Evolutionary conservation across 2,113 vertebrate genomes (phyloP).

Genomic region (Leptobrachium leishanense): DNA sequence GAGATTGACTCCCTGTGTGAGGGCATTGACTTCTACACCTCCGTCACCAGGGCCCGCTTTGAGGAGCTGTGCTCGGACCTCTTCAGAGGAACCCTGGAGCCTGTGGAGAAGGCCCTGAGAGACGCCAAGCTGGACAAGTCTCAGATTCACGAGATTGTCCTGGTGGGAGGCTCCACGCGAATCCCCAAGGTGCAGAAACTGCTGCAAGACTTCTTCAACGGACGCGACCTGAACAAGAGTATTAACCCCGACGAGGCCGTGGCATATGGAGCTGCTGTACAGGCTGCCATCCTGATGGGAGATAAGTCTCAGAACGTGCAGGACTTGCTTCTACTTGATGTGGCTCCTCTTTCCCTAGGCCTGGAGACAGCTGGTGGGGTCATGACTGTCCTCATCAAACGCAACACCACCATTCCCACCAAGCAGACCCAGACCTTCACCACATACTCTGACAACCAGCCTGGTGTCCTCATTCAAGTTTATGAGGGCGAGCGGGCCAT

Average conservation of each 20-base stretch:
- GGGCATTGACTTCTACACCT: constrained; percentile 76
- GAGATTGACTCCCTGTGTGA: constrained; percentile 57
- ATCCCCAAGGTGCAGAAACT: constrained; percentile 51
- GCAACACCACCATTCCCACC: too few species aligned
- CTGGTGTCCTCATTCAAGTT: constrained; percentile 72
- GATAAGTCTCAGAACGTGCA: constrained; percentile 50
- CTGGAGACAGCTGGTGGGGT: constrained; percentile 77
- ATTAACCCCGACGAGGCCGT: constrained; percentile 53
- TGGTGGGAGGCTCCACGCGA: constrained; percentile 50
- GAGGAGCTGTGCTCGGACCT: constrained; percentile 85
- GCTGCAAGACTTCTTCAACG: constrained; percentile 51
- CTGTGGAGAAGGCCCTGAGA: constrained; percentile 82
- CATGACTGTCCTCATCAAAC: neutral
- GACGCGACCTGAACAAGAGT: constrained; percentile 46
- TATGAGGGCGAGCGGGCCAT: constrained; percentile 79
- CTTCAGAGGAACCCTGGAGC: constrained; percentile 83
- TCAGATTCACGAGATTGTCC: constrained; percentile 47
- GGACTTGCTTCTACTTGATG: constrained; percentile 57
- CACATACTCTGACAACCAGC: constrained; percentile 77
- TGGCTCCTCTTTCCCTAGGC: constrained; percentile 74
- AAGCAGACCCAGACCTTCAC: constrained; percentile 68
- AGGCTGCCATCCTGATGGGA: constrained; percentile 49
- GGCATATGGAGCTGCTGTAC: constrained; percentile 49
- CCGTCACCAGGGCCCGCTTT: constrained; percentile 54
- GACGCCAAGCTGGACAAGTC: constrained; percentile 77